phyloP scores from a whole-genome alignment of 2,113 vertebrate genomes.

The Ranitomeya imitator region DNA sequence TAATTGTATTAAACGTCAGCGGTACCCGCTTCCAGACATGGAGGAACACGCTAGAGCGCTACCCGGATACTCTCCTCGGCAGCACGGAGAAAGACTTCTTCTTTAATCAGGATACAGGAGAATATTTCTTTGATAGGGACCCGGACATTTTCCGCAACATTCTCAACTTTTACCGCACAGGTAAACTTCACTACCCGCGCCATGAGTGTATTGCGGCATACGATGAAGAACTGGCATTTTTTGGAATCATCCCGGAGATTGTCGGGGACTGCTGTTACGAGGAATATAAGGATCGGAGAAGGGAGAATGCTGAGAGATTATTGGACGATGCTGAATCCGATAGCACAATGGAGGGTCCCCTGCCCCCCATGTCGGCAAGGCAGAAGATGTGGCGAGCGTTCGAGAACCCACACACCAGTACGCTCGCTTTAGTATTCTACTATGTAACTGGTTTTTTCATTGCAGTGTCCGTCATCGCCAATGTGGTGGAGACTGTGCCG shows the following conservation, averaged over 20 bases:
- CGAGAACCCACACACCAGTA: conserved; percentile 97
- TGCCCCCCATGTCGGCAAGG: conserved; percentile 78
- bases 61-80: conserved; percentile 94
- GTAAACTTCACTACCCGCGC: conserved; percentile 92
- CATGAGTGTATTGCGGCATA: conserved; percentile 96
- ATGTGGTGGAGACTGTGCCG: conserved; percentile 94
- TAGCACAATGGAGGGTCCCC: conserved; percentile 70
- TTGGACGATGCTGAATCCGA: conserved; percentile 89
- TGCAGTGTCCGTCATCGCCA: conserved; percentile 92
- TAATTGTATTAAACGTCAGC: conserved; percentile 92
- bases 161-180: conserved; percentile 95
- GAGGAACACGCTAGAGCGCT: conserved; percentile 91
- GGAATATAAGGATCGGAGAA: conserved; percentile 94
- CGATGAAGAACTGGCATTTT: conserved; percentile 94
- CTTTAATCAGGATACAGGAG: conserved; percentile 88
- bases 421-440: conserved; percentile 94
- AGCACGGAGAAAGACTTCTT: conserved; percentile 95
- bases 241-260: conserved; percentile 94
- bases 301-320: conserved; percentile 91
- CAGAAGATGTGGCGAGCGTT: conserved; percentile 95
- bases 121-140: conserved; percentile 98
- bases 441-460: conserved; percentile 99
- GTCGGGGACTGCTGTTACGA: conserved; percentile 97
- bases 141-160: conserved; percentile 95
- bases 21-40: conserved; percentile 94